Conservation (phyloP, 2,888 invertebrate genomes). For the Epinotia bilunana region DNA sequence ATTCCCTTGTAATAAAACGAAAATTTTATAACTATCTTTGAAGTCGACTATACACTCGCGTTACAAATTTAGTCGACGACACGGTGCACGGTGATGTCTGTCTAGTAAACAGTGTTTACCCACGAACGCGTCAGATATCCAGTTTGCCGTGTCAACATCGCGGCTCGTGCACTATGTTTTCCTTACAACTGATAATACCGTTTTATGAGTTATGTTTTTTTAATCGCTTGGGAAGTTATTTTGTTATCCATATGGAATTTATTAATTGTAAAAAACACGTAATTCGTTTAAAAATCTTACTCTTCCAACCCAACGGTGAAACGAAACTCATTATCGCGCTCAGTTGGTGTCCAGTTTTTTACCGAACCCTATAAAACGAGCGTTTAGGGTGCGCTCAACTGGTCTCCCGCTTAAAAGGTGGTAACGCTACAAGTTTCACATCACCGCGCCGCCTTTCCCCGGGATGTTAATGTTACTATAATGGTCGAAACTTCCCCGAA, state of each 20-base stretch:
- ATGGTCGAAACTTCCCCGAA: conserved; percentile 33
- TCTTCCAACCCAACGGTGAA: conserved; percentile 1
- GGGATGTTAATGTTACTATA: conserved; percentile 19
- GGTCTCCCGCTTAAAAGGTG: conserved; percentile 22
- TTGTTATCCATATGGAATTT: not conserved
- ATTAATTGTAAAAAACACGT: conserved; percentile 6
- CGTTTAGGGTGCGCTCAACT: conserved; percentile 25
- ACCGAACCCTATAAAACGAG: conserved; percentile 25
- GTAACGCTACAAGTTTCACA: conserved; percentile 22
- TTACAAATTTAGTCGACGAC: not conserved
- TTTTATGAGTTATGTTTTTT: conserved; percentile 6
- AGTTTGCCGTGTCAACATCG: conserved; percentile 22
- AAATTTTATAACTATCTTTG: too few relatives aligned
- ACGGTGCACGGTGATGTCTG: conserved; percentile 14
- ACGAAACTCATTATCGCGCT: conserved; percentile 37
- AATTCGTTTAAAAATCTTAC: conserved; percentile 18
- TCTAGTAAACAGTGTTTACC: conserved; percentile 16
- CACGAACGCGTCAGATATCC: conserved; percentile 15
- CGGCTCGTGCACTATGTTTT: conserved; percentile 15
- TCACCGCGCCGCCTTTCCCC: conserved; percentile 21
- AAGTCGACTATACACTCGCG: not conserved
- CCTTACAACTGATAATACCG: conserved; percentile 3
- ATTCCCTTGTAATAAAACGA: too few relatives aligned
- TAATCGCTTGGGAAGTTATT: conserved; percentile 4
- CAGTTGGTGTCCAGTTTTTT: conserved; percentile 39